Evolutionary conservation across 2,113 vertebrate species (phyloP).

Genomic region (Strix aluco): DNA sequence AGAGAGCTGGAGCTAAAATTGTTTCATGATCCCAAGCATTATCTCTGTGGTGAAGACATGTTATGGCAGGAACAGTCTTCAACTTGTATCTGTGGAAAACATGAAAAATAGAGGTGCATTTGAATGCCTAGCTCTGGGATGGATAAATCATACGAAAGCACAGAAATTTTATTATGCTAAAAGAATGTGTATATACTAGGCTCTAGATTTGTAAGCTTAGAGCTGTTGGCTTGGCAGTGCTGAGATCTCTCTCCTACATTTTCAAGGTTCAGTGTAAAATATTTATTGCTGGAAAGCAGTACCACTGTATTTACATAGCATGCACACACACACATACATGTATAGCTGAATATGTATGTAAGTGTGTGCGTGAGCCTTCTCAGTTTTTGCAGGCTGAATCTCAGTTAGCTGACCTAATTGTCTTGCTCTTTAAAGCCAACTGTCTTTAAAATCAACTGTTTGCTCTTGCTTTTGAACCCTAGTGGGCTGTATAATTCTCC

Average conservation of each 20-base stretch:
- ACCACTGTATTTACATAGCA: neutral
- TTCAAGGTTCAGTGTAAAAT: neutral
- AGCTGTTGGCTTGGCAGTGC: neutral
- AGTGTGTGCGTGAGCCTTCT: neutral
- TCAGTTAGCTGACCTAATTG: neutral
- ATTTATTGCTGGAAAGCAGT: neutral
- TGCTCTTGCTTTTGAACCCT: constrained; percentile 7
- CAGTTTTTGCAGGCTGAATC: neutral
- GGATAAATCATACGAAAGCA: neutral
- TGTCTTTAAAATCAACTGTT: neutral
- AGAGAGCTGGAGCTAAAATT: neutral
- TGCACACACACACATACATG: fast-evolving
- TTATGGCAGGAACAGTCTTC: neutral
- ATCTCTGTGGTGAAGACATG: neutral
- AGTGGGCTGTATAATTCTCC: constrained; percentile 86
- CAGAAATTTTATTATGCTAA: neutral
- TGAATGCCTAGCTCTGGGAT: neutral
- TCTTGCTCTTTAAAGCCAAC: neutral
- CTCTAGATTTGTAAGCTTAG: neutral
- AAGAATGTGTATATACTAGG: neutral
- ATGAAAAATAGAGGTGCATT: neutral
- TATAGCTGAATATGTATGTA: neutral
- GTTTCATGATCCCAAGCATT: neutral
- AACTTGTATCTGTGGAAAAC: neutral
- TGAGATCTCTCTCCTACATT: neutral